Evolutionary conservation across 2,797 vertebrate genomes (phyloP).

Genomic region (Parauchenoglanis ngamensis): DNA sequence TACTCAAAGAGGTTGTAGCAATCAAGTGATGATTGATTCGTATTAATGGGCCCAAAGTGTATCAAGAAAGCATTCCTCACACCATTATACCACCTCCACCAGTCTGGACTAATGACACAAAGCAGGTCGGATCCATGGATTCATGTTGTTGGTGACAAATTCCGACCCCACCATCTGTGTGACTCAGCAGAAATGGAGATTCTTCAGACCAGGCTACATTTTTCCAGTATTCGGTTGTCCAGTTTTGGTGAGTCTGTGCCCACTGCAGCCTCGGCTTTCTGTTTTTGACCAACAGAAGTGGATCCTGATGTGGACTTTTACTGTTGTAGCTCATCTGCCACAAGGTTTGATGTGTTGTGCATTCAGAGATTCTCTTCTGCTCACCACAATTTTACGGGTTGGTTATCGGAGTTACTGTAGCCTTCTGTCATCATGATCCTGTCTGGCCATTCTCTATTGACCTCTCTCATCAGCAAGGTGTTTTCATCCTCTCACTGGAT

Average conservation of each 20-base stretch:
- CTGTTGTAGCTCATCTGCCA: not conserved
- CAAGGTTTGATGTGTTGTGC: not conserved
- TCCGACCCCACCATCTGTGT: not conserved
- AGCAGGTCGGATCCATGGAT: no score
- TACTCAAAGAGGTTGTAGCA: not conserved
- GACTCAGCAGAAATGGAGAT: not conserved
- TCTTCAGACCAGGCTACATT: not conserved
- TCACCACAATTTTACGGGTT: not conserved
- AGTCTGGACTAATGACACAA: not conserved
- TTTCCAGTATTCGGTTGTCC: not conserved
- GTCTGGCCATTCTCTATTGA: not conserved
- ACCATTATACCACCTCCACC: not conserved
- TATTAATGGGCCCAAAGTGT: not conserved
- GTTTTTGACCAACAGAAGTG: not conserved
- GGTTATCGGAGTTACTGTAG: not conserved
- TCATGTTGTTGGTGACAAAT: not conserved
- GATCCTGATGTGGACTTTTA: not conserved
- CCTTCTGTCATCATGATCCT: not conserved
- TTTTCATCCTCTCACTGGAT: not conserved
- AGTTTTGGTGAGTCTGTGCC: not conserved
- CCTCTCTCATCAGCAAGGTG: not conserved
- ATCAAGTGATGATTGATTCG: not conserved
- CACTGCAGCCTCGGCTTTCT: not conserved
- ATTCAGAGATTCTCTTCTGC: not conserved
- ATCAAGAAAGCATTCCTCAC: not conserved